These are phyloP conservation scores for Aegithalos caudatus DNA, from an alignment of 2,113 vertebrate genomes.

Conservation along the genomic window DNA sequence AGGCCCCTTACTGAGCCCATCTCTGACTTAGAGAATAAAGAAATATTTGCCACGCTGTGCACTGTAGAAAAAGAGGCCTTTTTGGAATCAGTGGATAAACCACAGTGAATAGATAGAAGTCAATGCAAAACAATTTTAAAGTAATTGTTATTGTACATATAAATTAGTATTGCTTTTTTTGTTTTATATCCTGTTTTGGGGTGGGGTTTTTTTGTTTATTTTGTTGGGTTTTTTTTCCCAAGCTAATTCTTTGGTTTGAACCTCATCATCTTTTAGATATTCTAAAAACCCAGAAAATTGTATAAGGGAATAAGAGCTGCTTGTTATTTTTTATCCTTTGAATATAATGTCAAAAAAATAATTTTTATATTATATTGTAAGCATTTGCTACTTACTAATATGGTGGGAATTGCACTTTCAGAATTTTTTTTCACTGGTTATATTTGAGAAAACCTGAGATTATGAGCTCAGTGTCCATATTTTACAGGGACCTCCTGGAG, in stretches of 20 bases:
- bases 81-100: background rate
- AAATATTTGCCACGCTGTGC: background rate
- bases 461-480: background rate
- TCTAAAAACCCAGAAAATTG: background rate
- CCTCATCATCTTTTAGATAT: background rate
- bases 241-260: background rate
- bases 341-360: background rate
- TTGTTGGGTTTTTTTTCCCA: background rate
- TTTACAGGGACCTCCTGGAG: conserved; percentile 89
- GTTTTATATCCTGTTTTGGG: background rate
- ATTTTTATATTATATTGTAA: background rate
- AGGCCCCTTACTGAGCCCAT: background rate
- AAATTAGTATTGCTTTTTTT: background rate
- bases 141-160: background rate
- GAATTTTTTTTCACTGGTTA: background rate
- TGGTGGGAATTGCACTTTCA: background rate
- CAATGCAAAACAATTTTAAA: background rate
- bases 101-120: background rate
- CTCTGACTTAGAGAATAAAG: background rate
- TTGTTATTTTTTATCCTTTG: background rate
- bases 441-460: background rate
- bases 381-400: background rate
- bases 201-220: no score
- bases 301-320: background rate
- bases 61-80: background rate